Evolutionary conservation across 2,113 vertebrate genomes (phyloP), one percentile per base, ranked within the genome.

Genomic region (Prinia subflava): DNA sequence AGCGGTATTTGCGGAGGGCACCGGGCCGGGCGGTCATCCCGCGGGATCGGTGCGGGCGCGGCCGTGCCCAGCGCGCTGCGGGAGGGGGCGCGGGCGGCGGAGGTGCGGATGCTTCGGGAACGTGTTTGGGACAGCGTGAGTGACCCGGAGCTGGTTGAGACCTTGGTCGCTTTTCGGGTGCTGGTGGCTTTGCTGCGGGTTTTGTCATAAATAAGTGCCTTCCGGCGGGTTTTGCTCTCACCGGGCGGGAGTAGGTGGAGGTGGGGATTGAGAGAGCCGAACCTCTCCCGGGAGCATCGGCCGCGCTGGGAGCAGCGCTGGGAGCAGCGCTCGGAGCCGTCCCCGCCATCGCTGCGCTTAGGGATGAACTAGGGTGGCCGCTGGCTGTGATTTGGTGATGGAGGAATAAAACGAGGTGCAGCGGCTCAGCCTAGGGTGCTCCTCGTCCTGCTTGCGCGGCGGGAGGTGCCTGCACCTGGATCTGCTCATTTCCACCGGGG

Each of bases 261-360:
- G 37, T 7, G 68, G 31, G 52, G 23, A 30, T 8, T 22, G 60
- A 7, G 49, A 24, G 46, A 39, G 39, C 24, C 62, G 6, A 10
- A 30, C 9, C n/a, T 15, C 11, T 22, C 13, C 46, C 62, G 42
- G 23, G 6, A 21, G 49, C 53, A 3, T 7, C 18, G 10, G 10
- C n/a, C 11, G 1, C 5, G 60, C 35, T 6, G 15, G 2, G 31
- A 24, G 14, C 64, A 1, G 1, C 5, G 60, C 35, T 6, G 15
- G 2, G 31, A 24, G 14, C 64, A 1, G 57, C 31, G 7, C 6
- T 20, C 37, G 12, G 37, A 27, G 87, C 67, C 6, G 3, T 4
- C 7, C 1, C 55, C 7, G 4, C 5, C 12, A 1, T 13, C 6
- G 53, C 84, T 46, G 18, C 12, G 0, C 2, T 28, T 11, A 0